Evolutionary conservation across 2,888 invertebrate genomes (phyloP), one percentile per base, ranked within the genome.

Genomic region (Hydriomena furcata): DNA sequence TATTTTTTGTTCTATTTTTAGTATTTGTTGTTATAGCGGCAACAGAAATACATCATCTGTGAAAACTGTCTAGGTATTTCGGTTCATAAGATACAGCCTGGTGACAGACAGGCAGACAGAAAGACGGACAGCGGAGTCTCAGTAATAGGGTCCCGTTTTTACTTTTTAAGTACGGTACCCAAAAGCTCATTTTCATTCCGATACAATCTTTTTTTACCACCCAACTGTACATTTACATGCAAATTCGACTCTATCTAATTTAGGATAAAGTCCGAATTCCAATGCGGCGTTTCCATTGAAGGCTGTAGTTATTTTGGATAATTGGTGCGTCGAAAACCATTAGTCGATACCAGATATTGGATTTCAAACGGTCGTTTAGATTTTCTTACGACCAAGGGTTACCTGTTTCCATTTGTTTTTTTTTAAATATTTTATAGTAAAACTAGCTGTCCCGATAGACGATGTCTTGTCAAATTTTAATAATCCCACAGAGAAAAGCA

Each of bases 301-400:
- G 48, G 47, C 34, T 48, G 42, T 25, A 38, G 53, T 7, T 59
- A 52, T 67, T 60, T 51, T 43, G 54, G n/a, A 62, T 72, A 68
- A 71, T 71, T 68, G 70, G 58, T 55, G 56, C 52, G 61, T 66
- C 55, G 55, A 57, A 57, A 62, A 40, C 54, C 57, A 61, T 68
- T 59, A 57, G 46, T 30, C 12, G 32, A 13, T 10, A 20, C 20
- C 38, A 41, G 43, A 48, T 50, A 36, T 52, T 56, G 36, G 42
- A 35, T 45, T 42, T 37, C 10, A 10, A 54, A 41, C 23, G n/a
- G n/a, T 6, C 12, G 28, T 10, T 36, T 38, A 23, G 13, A 24
- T 34, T 44, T 5, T 38, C 11, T 44, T 27, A 38, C 7, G 8
- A 21, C 27, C 10, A 7, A 21, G n/a, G n/a, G n/a, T n/a, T n/a